A percentile compares a stretch with the other conserved stretches of the same genome.
These are phyloP conservation scores for Myiothlypis chrysogaster DNA, from an alignment of 2,797 vertebrate species.

Conservation along the genomic window DNA sequence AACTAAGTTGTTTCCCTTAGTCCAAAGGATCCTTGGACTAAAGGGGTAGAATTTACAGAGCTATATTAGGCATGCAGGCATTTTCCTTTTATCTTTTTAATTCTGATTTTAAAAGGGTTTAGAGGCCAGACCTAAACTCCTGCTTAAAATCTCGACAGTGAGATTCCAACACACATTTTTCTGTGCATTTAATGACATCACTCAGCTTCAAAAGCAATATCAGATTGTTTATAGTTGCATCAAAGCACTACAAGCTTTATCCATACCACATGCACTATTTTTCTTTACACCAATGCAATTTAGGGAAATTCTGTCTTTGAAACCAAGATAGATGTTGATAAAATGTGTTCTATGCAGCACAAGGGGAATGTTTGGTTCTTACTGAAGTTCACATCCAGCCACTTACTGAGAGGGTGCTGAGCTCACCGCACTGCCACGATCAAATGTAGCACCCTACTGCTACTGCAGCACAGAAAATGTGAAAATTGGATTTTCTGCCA, in stretches of 20 bases:
- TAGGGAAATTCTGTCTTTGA: background rate
- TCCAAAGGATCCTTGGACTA: background rate
- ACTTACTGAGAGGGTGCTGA: background rate
- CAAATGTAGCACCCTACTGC: background rate
- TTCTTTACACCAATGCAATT: background rate
- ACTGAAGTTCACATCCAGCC: background rate
- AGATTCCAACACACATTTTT: background rate
- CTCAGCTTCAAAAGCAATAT: background rate
- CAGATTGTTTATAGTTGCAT: background rate
- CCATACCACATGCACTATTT: background rate
- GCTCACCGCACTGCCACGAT: rapidly evolving
- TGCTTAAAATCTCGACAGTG: background rate
- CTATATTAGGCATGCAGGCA: background rate
- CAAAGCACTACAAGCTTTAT: background rate
- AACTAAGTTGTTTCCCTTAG: background rate
- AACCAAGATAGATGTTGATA: background rate
- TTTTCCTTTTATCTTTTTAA: background rate
- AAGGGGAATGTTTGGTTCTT: background rate
- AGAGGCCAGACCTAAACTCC: background rate
- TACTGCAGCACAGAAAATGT: background rate
- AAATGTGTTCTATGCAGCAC: background rate
- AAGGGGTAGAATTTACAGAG: background rate
- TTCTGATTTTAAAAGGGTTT: background rate
- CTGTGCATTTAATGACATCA: background rate
- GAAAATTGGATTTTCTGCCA: background rate